These are phyloP conservation scores for Amphibalanus amphitrite DNA, from an alignment of 1,140 invertebrate genomes.

Conservation along the genomic window DNA sequence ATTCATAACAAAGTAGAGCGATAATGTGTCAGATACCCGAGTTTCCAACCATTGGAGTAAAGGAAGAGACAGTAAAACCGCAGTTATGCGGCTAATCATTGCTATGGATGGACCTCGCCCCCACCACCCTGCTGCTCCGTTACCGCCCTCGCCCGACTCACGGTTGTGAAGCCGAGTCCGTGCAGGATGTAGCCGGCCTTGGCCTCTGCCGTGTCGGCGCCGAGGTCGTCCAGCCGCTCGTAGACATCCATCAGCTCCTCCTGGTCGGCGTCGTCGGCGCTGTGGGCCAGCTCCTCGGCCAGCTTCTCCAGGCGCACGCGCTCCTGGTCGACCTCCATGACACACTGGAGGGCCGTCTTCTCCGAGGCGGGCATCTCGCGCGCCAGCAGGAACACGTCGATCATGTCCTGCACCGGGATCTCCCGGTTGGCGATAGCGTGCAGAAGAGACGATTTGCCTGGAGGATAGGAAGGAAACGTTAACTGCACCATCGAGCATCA, in stretches of 20 bases:
- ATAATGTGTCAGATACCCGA: too few species aligned
- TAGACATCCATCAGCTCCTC: constrained; percentile 96
- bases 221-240: constrained; percentile 90
- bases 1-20: too few species aligned
- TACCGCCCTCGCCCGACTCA: neutral
- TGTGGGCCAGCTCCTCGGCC: constrained; percentile 62
- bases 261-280: constrained; percentile 31
- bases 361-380: constrained; percentile 93
- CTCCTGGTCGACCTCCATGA: constrained; percentile 97
- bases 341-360: constrained; percentile 72
- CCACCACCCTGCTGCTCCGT: too few species aligned
- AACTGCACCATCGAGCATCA: too few species aligned
- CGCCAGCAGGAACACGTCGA: constrained; percentile 95
- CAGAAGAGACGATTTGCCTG: constrained; percentile 81
- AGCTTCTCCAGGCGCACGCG: constrained; percentile 76
- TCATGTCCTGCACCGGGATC: constrained; percentile 86
- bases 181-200: constrained; percentile 86
- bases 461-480: too few species aligned
- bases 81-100: too few species aligned
- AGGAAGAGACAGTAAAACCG: too few species aligned
- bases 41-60: too few species aligned
- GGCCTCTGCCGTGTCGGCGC: constrained; percentile 83
- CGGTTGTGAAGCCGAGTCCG: constrained; percentile 78
- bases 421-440: constrained; percentile 81
- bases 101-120: too few species aligned